Conservation (phyloP, 2,888 invertebrate genomes). For the Nowickia ferox region DNA sequence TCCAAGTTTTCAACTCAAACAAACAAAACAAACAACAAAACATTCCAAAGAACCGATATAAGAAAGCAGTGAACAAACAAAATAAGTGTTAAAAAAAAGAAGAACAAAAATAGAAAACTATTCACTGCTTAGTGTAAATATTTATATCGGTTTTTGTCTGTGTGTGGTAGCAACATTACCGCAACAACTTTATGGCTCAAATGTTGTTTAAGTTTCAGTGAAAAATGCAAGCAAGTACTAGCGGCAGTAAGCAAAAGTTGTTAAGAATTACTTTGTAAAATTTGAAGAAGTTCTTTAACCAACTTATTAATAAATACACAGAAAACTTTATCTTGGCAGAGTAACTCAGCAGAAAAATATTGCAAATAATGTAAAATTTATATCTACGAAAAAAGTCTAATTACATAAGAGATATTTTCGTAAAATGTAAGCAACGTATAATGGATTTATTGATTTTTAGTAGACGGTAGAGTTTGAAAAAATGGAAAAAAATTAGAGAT, state of each 20-base stretch:
- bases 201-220: conserved; percentile 2
- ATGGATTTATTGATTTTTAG: background rate
- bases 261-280: conserved; percentile 36
- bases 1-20: conserved; percentile 14
- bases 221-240: conserved; percentile 1
- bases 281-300: conserved; percentile 31
- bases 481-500: background rate
- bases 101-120: background rate
- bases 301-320: conserved; percentile 52
- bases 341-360: background rate
- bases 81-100: conserved; percentile 15
- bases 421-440: background rate
- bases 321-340: conserved; percentile 37
- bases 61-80: background rate
- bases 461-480: background rate
- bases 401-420: background rate
- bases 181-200: conserved; percentile 5
- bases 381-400: background rate
- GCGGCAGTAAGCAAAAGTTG: background rate
- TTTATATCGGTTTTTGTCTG: conserved; percentile 5
- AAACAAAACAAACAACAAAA: conserved; percentile 8
- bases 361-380: conserved; percentile 1
- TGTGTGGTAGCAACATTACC: conserved; percentile 13
- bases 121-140: conserved; percentile 28
- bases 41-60: background rate